Base-by-base conservation (phyloP, 2,797 vertebrate species). In the Chaetodon trifasciatus region DNA sequence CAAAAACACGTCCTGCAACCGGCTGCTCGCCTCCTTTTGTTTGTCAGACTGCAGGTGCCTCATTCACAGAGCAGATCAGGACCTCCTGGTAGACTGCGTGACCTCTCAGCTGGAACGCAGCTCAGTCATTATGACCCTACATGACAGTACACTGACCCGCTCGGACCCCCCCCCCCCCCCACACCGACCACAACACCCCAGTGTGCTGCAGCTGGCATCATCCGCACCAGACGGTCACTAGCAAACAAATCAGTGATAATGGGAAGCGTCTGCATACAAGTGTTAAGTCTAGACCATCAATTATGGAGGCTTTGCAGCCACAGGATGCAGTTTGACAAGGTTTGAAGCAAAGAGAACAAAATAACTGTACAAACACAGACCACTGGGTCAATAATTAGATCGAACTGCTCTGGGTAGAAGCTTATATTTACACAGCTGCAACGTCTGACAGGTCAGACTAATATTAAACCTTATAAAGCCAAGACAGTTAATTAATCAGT, bases 31-130 rank as follows among this genome's bases (percentile, higher is more conserved):
- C 50, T 40, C 2, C 50, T 56, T 68, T 50, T 71, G 61, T 55
- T 60, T 56, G 42, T 81, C 66, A 61, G 84, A 21, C 70, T 39
- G 72, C 86, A 85, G 74, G 74, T 81, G 82, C 32, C 40, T 32
- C 42, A 35, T 39, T 76, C 67, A 28, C 67, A 58, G 70, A 44
- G 47, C 12, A 8, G n/a, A 71, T 58, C 70, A 24, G 61, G 47
- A 46, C 65, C 39, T 70, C 50, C 74, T 55, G 40, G 71, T 65
- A 62, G 52, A 70, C 74, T 52, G 61, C 71, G 55, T 17, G 13
- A 23, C 85, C 77, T 74, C 86, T 67, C 86, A 68, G 86, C 74
- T 79, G 79, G 78, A 75, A 37, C 28, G 57, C 79, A 42, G 61
- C 70, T 24, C 67, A 11, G 62, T 70, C 76, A 74, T 82, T 67